These are phyloP conservation scores for Rhynchonycteris naso DNA, from an alignment of 2,797 vertebrate species.

Conservation along the genomic window DNA sequence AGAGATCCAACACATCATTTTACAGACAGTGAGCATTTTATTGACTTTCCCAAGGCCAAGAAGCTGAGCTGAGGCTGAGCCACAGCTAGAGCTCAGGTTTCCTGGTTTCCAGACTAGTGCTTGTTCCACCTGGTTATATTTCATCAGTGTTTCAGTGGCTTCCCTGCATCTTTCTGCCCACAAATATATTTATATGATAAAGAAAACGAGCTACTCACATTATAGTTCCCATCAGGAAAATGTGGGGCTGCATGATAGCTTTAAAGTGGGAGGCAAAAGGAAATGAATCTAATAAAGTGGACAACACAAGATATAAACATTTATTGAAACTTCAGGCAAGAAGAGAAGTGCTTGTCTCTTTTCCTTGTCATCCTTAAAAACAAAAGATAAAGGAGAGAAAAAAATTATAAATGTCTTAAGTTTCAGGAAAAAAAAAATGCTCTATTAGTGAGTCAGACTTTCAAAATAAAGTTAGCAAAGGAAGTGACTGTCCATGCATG, in stretches of 20 bases:
- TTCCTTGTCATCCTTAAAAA: conserved; percentile 38
- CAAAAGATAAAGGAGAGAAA: conserved; percentile 3
- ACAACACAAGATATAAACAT: conserved; percentile 14
- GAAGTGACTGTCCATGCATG: conserved; percentile 79
- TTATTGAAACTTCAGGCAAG: conserved; percentile 18
- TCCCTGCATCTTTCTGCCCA: background rate
- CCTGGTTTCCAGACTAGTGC: background rate
- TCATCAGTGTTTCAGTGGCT: background rate
- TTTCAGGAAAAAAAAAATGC: conserved; percentile 67
- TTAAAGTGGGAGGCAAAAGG: conserved; percentile 1
- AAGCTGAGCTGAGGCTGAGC: background rate
- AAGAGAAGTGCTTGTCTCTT: background rate
- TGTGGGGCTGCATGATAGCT: background rate
- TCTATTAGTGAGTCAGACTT: conserved; percentile 82
- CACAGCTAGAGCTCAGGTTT: background rate
- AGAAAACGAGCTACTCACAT: background rate
- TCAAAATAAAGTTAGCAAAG: conserved; percentile 83
- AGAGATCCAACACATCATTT: background rate
- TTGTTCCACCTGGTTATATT: background rate
- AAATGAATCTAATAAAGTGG: conserved; percentile 48
- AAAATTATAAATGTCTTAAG: conserved; percentile 56
- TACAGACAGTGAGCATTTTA: background rate
- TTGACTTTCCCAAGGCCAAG: background rate
- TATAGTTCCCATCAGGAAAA: background rate
- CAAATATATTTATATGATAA: background rate